phyloP scores from a whole-genome alignment of 2,113 vertebrate genomes.

The Boleophthalmus pectinirostris region DNA sequence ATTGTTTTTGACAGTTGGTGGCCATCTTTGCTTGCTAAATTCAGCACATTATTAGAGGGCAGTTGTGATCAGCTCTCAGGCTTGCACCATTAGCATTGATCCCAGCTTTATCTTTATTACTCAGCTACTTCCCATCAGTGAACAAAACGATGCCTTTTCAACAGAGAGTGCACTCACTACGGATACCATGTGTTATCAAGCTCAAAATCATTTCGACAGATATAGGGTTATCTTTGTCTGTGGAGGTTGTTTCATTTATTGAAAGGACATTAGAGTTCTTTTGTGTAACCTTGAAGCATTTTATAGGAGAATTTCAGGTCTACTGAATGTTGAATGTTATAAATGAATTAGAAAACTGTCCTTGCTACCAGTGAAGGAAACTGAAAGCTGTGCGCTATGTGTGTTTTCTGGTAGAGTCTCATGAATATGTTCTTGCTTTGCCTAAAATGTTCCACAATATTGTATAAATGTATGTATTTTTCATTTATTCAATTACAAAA shows the following conservation, averaged over 20 bases:
- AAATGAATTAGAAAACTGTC: neutral
- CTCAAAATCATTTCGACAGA: neutral
- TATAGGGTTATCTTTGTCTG: neutral
- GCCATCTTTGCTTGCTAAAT: constrained; percentile 32
- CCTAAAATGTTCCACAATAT: no score
- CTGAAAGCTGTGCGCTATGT: no score
- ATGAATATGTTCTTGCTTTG: no score
- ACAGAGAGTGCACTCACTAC: neutral
- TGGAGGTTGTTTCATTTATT: neutral
- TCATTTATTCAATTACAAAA: no score
- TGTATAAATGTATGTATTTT: no score
- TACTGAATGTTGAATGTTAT: neutral
- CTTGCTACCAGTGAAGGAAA: neutral
- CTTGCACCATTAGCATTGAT: constrained; percentile 16
- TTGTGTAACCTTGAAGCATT: neutral
- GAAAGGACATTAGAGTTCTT: neutral
- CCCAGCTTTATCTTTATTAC: constrained; percentile 7
- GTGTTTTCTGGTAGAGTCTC: no score
- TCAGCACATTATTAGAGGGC: constrained; percentile 16
- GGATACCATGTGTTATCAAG: neutral
- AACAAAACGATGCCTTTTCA: neutral
- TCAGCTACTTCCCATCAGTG: neutral
- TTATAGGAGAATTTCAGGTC: neutral
- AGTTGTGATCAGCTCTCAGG: neutral
- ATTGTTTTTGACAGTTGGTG: constrained; percentile 19